Percentiles rank a stretch among this genome's conserved stretches.
Evolutionary conservation across 1,140 invertebrate species (phyloP).

Genomic region (Procambarus clarkii): DNA sequence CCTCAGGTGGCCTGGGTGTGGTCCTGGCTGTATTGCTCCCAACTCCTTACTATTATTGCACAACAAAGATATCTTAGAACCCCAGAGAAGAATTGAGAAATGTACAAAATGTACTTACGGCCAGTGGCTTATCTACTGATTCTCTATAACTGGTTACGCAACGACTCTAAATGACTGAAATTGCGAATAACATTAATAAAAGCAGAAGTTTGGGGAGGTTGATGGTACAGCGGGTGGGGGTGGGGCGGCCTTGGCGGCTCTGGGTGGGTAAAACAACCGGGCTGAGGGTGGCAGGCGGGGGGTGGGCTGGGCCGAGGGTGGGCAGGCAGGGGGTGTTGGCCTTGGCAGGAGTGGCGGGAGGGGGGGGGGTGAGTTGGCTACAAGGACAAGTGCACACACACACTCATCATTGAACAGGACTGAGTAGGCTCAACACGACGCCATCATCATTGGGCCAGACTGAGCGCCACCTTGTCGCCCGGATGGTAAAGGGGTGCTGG

Average conservation of each 20-base stretch:
- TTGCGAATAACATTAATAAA: not conserved
- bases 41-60: no score
- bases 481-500: not conserved
- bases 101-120: no score
- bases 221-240: not conserved
- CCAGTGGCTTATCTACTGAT: not conserved
- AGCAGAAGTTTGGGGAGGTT: not conserved
- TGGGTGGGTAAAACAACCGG: not conserved
- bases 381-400: constrained; percentile 18
- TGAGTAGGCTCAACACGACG: not conserved
- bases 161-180: not conserved
- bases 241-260: not conserved
- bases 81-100: no score
- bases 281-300: not conserved
- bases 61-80: no score
- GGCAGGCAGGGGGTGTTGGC: not conserved
- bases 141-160: not conserved
- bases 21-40: no score
- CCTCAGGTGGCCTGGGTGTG: not conserved
- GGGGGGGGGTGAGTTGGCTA: not conserved
- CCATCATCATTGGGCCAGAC: not conserved
- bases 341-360: constrained; percentile 10
- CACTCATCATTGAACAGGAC: not conserved
- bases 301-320: not conserved
- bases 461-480: not conserved